Conservation (phyloP, 1,140 invertebrate species). For the Nymphalis io region DNA sequence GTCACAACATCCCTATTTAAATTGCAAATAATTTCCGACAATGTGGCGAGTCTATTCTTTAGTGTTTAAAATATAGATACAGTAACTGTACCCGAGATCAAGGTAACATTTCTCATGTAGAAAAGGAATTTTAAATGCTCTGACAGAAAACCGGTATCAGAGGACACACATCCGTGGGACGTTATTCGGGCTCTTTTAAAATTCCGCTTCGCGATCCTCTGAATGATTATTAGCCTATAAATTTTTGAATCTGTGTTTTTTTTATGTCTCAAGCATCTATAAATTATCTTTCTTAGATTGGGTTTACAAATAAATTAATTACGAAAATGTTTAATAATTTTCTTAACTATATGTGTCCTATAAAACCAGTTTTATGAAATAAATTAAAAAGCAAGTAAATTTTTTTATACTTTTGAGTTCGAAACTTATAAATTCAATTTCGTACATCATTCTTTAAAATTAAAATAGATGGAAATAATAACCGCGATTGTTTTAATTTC, state of each 20-base stretch:
- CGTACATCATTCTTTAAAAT: too few species aligned
- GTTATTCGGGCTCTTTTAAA: conserved; percentile 22
- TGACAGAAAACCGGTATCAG: conserved; percentile 38
- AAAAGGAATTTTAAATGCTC: conserved; percentile 40
- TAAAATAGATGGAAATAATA: too few species aligned
- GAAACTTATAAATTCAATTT: too few species aligned
- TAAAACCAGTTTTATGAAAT: too few species aligned
- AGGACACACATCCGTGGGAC: conserved; percentile 22
- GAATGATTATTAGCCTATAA: conserved; percentile 8
- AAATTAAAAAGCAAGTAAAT: too few species aligned
- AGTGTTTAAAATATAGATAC: conserved; percentile 7
- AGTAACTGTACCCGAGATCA: conserved; percentile 34
- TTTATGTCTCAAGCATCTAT: neutral
- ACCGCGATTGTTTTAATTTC: neutral
- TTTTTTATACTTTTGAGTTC: too few species aligned
- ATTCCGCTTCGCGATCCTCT: conserved; percentile 9
- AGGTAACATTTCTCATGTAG: conserved; percentile 34
- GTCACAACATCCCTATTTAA: neutral
- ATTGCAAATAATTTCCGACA: neutral
- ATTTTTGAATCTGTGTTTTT: neutral
- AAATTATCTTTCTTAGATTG: neutral
- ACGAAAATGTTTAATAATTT: too few species aligned
- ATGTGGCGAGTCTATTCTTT: neutral
- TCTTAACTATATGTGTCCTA: too few species aligned
- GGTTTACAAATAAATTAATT: too few species aligned